Conservation (phyloP, 2,113 vertebrate genomes). For the Ahaetulla prasina region DNA sequence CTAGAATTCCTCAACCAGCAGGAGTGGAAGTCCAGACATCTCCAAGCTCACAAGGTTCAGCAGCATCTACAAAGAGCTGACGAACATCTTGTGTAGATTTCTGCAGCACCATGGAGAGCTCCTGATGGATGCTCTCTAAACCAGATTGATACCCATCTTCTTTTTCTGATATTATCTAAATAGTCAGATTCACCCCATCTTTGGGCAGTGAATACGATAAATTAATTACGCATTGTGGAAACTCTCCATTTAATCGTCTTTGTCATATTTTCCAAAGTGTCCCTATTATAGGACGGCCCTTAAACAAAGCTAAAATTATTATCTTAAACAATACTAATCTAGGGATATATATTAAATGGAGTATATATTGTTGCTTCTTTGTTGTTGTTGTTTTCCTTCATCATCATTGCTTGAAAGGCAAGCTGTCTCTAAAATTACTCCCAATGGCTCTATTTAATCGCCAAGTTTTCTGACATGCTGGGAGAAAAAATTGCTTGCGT, state of each 20-base stretch:
- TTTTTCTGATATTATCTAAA: background rate
- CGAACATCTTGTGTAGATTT: background rate
- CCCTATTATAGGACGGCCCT: background rate
- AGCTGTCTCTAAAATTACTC: conserved; percentile 18
- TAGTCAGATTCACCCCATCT: background rate
- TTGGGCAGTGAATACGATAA: background rate
- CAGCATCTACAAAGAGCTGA: background rate
- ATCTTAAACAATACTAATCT: background rate
- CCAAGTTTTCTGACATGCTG: background rate
- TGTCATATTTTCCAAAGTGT: conserved; percentile 18
- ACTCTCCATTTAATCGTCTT: background rate
- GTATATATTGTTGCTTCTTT: background rate
- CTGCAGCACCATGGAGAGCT: background rate
- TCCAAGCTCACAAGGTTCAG: background rate
- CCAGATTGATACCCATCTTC: background rate
- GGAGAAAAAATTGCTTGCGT: background rate
- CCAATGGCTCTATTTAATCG: background rate
- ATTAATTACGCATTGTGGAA: background rate
- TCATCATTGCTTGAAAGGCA: background rate
- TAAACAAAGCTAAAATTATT: background rate
- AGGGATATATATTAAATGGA: background rate
- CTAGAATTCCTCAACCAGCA: background rate
- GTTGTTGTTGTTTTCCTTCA: background rate
- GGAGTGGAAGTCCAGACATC: background rate
- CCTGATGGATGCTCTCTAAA: background rate